Percentiles rank a stretch among this genome's conserved stretches.
Conservation (phyloP, 2,113 vertebrate genomes). For the Cairina moschata region DNA sequence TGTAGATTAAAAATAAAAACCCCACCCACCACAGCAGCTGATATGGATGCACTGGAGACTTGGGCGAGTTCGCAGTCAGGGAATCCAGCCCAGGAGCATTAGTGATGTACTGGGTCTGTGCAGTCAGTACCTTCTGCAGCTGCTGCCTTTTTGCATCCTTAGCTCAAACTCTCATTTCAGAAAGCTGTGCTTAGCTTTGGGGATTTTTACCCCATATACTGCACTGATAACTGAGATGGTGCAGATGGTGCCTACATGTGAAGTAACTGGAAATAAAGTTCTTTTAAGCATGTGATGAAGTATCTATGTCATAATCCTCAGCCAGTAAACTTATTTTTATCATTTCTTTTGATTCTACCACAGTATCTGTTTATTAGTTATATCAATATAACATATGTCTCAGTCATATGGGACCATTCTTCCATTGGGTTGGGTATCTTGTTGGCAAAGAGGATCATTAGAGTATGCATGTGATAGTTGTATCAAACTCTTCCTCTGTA, state of each 20-base stretch:
- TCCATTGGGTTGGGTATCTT: not conserved
- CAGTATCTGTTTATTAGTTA: not conserved
- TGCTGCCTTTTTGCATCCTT: not conserved
- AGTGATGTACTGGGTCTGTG: not conserved
- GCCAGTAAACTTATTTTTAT: not conserved
- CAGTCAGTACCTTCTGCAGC: too few relatives aligned
- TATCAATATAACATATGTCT: not conserved
- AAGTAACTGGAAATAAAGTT: not conserved
- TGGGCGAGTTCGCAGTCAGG: fast-evolving
- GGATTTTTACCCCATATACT: not conserved
- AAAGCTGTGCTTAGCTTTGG: not conserved
- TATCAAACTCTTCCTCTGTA: not conserved
- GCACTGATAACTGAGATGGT: not conserved
- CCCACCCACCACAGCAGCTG: not conserved
- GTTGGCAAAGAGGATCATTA: not conserved
- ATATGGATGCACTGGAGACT: fast-evolving
- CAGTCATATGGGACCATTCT: not conserved
- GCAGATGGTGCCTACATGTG: not conserved
- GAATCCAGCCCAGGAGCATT: not conserved
- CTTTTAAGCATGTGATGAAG: not conserved
- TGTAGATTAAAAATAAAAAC: not conserved
- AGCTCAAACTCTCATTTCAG: not conserved
- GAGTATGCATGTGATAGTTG: not conserved
- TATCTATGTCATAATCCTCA: not conserved
- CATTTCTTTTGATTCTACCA: not conserved